A percentile compares a stretch with the other conserved stretches of the same genome.
These are phyloP conservation scores for Hepsetus odoe DNA, from an alignment of 2,113 vertebrate species.

Conservation along the genomic window DNA sequence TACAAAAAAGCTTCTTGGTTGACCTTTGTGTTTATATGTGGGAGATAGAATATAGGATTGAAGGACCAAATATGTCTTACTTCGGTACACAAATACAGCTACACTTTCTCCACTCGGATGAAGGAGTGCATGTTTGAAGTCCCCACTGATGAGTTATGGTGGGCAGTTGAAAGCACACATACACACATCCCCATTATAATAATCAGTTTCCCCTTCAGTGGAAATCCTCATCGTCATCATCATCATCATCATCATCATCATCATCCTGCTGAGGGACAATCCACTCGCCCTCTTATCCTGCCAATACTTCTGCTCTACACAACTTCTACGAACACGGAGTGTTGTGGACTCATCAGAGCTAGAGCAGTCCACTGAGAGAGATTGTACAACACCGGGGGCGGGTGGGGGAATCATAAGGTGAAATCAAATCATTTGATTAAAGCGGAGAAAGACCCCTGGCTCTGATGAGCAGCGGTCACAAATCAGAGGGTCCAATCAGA, in stretches of 20 bases:
- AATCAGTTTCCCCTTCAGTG: slow-evolving; percentile 1
- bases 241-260: slow-evolving; percentile 2
- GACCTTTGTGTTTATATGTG: background rate
- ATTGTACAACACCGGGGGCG: slow-evolving; percentile 59
- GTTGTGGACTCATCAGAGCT: slow-evolving; percentile 43
- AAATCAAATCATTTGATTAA: slow-evolving; percentile 84
- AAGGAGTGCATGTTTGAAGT: background rate
- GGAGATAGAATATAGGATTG: too few relatives aligned
- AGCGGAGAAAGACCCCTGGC: slow-evolving; percentile 53
- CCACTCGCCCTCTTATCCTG: slow-evolving; percentile 2
- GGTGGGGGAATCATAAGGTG: slow-evolving; percentile 70
- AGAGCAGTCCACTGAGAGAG: slow-evolving; percentile 44
- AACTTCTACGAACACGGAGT: slow-evolving; percentile 9
- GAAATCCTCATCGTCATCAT: slow-evolving; percentile 12
- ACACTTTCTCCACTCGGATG: background rate
- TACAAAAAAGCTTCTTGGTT: too few relatives aligned
- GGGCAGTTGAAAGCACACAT: background rate
- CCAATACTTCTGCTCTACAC: background rate
- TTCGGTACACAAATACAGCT: background rate
- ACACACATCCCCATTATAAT: background rate
- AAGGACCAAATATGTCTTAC: too few relatives aligned
- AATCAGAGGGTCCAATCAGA: slow-evolving; percentile 80
- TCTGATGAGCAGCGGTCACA: slow-evolving; percentile 61
- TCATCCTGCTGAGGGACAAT: background rate
- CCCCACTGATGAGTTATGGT: background rate